These are phyloP conservation scores for Bos indicus DNA, from an alignment of 2,113 vertebrate genomes.

Conservation along the genomic window DNA sequence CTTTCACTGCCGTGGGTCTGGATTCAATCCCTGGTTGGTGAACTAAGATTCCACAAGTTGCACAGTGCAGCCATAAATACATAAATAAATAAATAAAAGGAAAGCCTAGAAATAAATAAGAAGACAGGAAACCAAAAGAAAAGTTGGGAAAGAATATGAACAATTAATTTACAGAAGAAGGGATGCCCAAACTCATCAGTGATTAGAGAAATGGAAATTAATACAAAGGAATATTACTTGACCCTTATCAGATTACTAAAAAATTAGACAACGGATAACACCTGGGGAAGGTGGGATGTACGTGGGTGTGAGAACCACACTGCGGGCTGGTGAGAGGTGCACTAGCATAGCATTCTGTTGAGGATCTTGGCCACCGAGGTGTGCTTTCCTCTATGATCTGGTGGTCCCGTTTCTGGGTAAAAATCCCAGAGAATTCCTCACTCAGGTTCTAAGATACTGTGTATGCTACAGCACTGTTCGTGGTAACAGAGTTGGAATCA, in stretches of 20 bases:
- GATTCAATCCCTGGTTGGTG: not conserved
- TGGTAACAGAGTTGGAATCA: not conserved
- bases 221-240: too few species aligned
- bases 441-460: not conserved
- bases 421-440: not conserved
- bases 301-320: too few species aligned
- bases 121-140: not conserved
- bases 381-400: not conserved
- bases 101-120: not conserved
- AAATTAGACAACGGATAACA: not conserved
- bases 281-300: rapidly evolving
- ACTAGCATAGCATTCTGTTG: too few species aligned
- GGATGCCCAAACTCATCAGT: not conserved
- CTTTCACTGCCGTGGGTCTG: not conserved
- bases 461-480: too few species aligned
- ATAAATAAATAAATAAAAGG: not conserved
- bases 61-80: not conserved
- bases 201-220: not conserved
- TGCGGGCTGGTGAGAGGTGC: not conserved
- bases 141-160: not conserved
- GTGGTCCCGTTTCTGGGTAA: not conserved
- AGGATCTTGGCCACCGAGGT: not conserved
- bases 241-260: not conserved
- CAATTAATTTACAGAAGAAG: not conserved
- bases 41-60: not conserved